Conservation (phyloP, 2,888 invertebrate genomes). For the Slavum lentiscoides region DNA sequence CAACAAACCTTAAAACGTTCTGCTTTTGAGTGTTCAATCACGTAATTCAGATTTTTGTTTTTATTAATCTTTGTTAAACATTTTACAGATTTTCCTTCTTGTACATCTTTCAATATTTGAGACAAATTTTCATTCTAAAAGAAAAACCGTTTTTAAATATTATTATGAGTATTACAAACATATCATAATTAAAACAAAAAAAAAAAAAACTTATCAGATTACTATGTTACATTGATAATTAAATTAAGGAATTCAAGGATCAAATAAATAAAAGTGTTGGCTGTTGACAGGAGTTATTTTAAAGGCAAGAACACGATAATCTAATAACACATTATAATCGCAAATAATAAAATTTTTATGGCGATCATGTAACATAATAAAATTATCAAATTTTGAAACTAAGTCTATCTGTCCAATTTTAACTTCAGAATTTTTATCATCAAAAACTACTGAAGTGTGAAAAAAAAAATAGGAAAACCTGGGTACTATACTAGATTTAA, state of each 20-base stretch:
- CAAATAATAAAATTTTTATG: too few relatives aligned
- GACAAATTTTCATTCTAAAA: constrained; percentile 47
- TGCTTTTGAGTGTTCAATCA: constrained; percentile 42
- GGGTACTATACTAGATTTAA: too few relatives aligned
- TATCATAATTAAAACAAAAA: neutral
- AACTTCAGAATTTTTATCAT: too few relatives aligned
- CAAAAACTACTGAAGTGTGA: too few relatives aligned
- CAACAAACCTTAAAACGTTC: constrained; percentile 40
- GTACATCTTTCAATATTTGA: constrained; percentile 38
- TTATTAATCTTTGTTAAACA: constrained; percentile 26
- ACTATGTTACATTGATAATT: neutral
- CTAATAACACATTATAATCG: neutral
- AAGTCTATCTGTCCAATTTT: too few relatives aligned
- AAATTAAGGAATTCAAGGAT: neutral
- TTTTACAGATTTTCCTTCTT: constrained; percentile 41
- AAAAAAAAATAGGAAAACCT: too few relatives aligned
- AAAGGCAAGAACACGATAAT: neutral
- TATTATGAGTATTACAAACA: too few relatives aligned
- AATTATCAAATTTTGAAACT: too few relatives aligned
- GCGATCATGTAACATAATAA: too few relatives aligned
- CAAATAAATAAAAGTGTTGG: neutral
- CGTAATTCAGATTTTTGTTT: constrained; percentile 19
- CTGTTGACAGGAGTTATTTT: neutral
- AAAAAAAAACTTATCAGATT: neutral
- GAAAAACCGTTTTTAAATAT: neutral